phyloP scores from a whole-genome alignment of 2,888 invertebrate species.

The Thymelicus acteon region DNA sequence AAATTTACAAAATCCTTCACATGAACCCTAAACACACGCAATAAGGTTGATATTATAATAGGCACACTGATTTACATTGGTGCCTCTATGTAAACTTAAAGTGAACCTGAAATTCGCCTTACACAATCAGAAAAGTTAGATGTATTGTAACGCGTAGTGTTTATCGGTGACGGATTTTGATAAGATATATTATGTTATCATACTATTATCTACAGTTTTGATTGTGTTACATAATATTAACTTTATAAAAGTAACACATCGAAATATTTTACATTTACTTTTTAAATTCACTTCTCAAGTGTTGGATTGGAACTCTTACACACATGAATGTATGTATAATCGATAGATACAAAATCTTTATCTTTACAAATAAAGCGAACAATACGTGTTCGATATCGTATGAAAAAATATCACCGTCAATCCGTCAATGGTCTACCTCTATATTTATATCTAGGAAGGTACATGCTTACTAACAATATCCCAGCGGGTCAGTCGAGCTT shows the following conservation, averaged over 20 bases:
- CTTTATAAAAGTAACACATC: too few species aligned
- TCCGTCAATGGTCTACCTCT: too few species aligned
- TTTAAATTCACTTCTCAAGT: too few species aligned
- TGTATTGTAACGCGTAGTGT: conserved; percentile 18
- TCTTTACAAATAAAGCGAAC: too few species aligned
- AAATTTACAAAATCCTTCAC: conserved; percentile 44
- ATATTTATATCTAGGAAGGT: not conserved
- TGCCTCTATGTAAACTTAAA: conserved; percentile 18
- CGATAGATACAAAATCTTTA: too few species aligned
- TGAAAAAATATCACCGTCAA: too few species aligned
- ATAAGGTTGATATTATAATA: conserved; percentile 44
- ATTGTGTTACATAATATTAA: too few species aligned
- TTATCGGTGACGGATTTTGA: not conserved
- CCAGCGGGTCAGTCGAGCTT: conserved; percentile 46
- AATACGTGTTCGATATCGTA: too few species aligned
- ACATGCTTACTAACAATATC: conserved; percentile 47
- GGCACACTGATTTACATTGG: conserved; percentile 11
- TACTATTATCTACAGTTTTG: too few species aligned
- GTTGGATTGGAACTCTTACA: too few species aligned
- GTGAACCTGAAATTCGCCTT: conserved; percentile 33
- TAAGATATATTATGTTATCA: not conserved
- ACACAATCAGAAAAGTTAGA: conserved; percentile 24
- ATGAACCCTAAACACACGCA: conserved; percentile 40
- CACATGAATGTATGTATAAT: too few species aligned
- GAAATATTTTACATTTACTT: too few species aligned